These are phyloP conservation scores for Drosophila aff. DNA, from an alignment of 1,140 invertebrate species.

Conservation along the genomic window DNA sequence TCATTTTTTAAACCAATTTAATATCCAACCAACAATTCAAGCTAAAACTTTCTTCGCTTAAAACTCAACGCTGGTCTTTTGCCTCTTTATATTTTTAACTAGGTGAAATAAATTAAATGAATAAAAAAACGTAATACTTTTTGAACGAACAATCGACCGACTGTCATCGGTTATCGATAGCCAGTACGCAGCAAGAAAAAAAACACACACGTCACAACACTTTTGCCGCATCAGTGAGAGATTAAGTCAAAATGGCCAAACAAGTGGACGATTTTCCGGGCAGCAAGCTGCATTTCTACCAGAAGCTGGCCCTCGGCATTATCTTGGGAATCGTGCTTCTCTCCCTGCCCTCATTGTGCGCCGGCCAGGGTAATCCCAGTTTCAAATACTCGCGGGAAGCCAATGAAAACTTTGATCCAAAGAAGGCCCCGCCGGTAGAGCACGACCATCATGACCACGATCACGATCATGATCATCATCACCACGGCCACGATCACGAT, in stretches of 20 bases:
- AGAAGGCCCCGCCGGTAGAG: slow-evolving; percentile 57
- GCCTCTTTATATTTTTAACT: background rate
- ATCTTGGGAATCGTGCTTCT: slow-evolving; percentile 61
- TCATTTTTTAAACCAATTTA: too few relatives aligned
- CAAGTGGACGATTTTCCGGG: slow-evolving; percentile 56
- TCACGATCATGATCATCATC: slow-evolving; percentile 63
- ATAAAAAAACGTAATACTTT: background rate
- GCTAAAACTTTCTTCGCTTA: too few relatives aligned
- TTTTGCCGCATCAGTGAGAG: slow-evolving; percentile 11
- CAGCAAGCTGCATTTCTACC: slow-evolving; percentile 59
- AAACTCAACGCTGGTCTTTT: too few relatives aligned
- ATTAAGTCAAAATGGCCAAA: slow-evolving; percentile 53
- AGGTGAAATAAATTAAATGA: background rate
- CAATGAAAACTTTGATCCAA: slow-evolving; percentile 86
- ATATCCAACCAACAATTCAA: too few relatives aligned
- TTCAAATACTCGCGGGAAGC: slow-evolving; percentile 91
- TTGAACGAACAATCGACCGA: background rate
- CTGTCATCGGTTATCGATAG: slow-evolving; percentile 36
- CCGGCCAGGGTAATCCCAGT: slow-evolving; percentile 85
- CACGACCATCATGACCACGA: slow-evolving; percentile 72
- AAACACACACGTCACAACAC: slow-evolving; percentile 75
- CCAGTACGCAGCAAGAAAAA: slow-evolving; percentile 49
- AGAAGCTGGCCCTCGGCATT: slow-evolving; percentile 59
- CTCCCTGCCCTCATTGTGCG: slow-evolving; percentile 66
- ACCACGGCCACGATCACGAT: slow-evolving; percentile 42